Base-by-base conservation (phyloP, 2,888 invertebrate genomes). In the Lydus trimaculatus region DNA sequence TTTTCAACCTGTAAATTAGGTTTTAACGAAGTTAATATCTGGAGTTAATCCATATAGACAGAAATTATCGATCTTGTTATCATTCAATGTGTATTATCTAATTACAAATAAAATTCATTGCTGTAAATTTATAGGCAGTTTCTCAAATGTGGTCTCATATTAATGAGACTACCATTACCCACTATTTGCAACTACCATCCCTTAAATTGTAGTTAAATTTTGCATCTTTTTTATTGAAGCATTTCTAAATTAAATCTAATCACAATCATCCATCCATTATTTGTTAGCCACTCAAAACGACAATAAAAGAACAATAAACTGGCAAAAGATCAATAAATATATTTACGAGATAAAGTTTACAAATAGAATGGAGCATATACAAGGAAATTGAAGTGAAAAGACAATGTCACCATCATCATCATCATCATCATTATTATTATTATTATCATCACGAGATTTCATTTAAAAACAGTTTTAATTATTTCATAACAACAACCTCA, bases 161-260 rank as follows among this genome's bases (percentile, higher is more conserved):
- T 43, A 28, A 28, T 28, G 28, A 2, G 28, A n/a, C n/a, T 4
- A 28, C 2, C 28, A 28, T 1, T 9, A 9, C 0, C 17, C 17
- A 48, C 48, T 20, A 48, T 1, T 36, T 15, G 1, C n/a, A 3
- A 43, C 11, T 8, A 43, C 28, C 4, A 43, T 43, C 39, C 17
- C n/a, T 17, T 36, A 36, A 28, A 28, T 15, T 36, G 36, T 36
- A 36, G 11, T 36, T 36, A 1, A 3, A 4, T 28, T 28, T 36
- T 36, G 1, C 13, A 15, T n/a, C n/a, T n/a, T n/a, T n/a, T n/a
- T n/a, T n/a, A 11, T 15, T 13, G 36, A 4, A 36, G 13, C 67
- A 71, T 70, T 64, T 58, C 56, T 66, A 67, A n/a, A 65, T 65
- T 66, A 71, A 73, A 75, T 75, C 74, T 75, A 73, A 74, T 75